These are phyloP conservation scores for Campylorhamphus procurvoides DNA, from an alignment of 2,113 vertebrate species.

Conservation along the genomic window DNA sequence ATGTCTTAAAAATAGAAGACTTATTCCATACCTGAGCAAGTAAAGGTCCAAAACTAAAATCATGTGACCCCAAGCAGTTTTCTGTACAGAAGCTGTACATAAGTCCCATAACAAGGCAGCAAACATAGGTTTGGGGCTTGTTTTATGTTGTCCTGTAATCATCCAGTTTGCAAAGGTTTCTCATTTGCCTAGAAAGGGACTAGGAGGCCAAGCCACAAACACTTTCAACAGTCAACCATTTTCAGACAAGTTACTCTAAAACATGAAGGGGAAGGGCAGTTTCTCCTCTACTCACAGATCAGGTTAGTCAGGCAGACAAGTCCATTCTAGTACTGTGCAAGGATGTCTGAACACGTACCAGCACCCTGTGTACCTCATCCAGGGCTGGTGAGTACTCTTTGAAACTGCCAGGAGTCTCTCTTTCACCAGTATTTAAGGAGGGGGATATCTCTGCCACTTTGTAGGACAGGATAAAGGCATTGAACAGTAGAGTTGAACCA, in stretches of 20 bases:
- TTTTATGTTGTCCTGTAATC: background rate
- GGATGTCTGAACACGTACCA: slow-evolving; percentile 14
- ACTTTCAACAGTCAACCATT: background rate
- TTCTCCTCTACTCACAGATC: background rate
- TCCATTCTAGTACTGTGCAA: slow-evolving; percentile 8
- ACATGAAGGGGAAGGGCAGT: background rate
- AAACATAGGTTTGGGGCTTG: background rate
- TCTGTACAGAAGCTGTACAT: background rate
- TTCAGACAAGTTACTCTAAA: background rate
- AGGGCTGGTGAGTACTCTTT: background rate
- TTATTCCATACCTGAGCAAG: background rate
- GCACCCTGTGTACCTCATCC: background rate
- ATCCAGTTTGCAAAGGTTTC: background rate
- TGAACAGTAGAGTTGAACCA: background rate
- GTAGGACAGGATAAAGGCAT: background rate
- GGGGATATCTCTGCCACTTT: background rate
- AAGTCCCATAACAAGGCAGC: background rate
- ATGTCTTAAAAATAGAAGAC: background rate
- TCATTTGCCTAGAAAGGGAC: slow-evolving; percentile 34
- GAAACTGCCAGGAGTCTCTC: background rate
- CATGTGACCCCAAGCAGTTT: background rate
- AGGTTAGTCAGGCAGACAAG: slow-evolving; percentile 50
- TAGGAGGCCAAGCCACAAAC: slow-evolving; percentile 8
- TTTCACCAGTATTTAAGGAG: background rate
- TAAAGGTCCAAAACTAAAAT: background rate